Evolutionary conservation across 2,113 vertebrate genomes (phyloP).

Genomic region (Prochilodus magdalenae): DNA sequence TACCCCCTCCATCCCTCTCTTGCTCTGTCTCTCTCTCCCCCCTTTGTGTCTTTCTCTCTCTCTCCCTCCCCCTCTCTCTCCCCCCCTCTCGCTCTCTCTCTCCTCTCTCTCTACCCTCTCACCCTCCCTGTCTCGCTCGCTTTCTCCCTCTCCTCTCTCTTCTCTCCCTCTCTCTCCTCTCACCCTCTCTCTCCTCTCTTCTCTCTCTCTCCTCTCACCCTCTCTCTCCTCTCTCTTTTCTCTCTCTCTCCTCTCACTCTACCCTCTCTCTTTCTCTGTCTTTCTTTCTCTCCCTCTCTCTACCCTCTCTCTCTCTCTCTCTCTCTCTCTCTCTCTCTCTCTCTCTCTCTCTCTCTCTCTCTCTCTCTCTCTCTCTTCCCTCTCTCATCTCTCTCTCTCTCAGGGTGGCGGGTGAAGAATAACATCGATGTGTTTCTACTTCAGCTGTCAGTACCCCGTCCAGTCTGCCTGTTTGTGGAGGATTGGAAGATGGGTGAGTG

Average conservation of each 20-base stretch:
- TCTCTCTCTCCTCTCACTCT: not conserved
- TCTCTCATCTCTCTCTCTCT: no score
- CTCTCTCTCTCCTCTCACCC: no score
- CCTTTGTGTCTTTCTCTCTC: no score
- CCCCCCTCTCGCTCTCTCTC: no score
- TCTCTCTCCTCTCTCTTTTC: not conserved
- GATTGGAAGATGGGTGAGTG: slow-evolving; percentile 98
- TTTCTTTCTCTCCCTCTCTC: not conserved
- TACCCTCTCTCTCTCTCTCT: not conserved
- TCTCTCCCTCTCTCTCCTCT: no score
- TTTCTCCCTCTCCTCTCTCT: no score
- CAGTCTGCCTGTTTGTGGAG: slow-evolving; percentile 93
- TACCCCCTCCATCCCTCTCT: no score
- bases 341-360: slow-evolving; percentile 19
- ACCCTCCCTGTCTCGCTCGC: no score
- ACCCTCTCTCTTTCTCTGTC: not conserved
- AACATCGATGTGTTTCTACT: slow-evolving; percentile 99
- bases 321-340: not conserved
- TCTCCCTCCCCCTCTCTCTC: no score
- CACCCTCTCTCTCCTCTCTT: no score
- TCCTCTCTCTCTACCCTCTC: no score
- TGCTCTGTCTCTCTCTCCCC: no score
- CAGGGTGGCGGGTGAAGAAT: slow-evolving; percentile 99
- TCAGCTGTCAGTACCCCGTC: slow-evolving; percentile 96
- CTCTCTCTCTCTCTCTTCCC: slow-evolving; percentile 53